Evolutionary conservation across 1,140 invertebrate genomes (phyloP).

Genomic region (Eupristina koningsbergeri): DNA sequence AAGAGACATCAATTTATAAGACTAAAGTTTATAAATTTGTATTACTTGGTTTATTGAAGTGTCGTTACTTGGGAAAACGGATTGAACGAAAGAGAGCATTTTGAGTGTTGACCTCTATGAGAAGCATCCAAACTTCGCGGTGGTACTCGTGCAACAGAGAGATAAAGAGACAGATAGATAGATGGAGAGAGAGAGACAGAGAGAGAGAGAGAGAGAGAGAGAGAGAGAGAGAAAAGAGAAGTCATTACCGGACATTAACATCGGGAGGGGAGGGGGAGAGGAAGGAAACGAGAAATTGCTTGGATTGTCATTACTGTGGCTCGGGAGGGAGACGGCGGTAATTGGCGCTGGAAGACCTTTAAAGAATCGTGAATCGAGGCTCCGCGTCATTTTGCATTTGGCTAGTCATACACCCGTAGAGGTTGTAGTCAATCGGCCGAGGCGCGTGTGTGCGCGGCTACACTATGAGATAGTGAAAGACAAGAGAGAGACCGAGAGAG

Average conservation of each 20-base stretch:
- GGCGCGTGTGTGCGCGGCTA: background rate
- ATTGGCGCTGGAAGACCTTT: slow-evolving; percentile 37
- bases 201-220: too few relatives aligned
- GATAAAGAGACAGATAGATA: too few relatives aligned
- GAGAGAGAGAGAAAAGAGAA: background rate
- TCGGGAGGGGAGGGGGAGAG: background rate
- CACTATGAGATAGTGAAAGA: background rate
- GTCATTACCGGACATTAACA: background rate
- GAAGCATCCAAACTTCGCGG: too few relatives aligned
- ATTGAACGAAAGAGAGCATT: too few relatives aligned
- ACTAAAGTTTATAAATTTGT: too few relatives aligned
- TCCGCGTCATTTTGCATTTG: slow-evolving; percentile 51
- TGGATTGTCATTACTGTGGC: slow-evolving; percentile 38
- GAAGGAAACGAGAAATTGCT: slow-evolving; percentile 42
- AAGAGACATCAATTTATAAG: too few relatives aligned
- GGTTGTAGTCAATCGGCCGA: background rate
- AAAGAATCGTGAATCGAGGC: slow-evolving; percentile 15
- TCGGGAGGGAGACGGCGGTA: background rate
- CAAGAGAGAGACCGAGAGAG: slow-evolving; percentile 28
- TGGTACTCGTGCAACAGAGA: too few relatives aligned
- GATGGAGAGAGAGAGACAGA: too few relatives aligned
- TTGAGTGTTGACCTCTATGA: too few relatives aligned
- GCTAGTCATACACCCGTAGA: slow-evolving; percentile 32
- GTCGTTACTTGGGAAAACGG: too few relatives aligned
- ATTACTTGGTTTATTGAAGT: too few relatives aligned